Conservation (phyloP, 2,888 invertebrate genomes). For the Sinohyriopsis cumingii region DNA sequence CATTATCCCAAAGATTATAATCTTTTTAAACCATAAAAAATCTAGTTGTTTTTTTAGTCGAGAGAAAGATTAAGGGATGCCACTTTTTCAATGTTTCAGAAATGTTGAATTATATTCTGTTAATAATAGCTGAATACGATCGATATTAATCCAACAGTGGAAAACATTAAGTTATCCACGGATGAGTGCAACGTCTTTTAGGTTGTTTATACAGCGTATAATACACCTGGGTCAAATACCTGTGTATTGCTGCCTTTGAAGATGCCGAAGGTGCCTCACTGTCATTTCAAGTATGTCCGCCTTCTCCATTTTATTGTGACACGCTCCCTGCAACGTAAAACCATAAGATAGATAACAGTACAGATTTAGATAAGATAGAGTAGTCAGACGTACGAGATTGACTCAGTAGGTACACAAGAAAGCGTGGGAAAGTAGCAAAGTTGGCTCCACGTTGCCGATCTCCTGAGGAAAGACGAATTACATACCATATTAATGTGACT, state of each 20-base stretch:
- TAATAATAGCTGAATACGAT: conserved; percentile 9
- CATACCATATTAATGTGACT: no score
- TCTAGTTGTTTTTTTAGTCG: no score
- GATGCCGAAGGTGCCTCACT: conserved; percentile 90
- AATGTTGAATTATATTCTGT: no score
- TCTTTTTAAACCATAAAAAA: no score
- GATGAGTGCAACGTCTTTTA: background rate
- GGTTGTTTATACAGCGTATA: background rate
- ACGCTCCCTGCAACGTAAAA: conserved; percentile 83
- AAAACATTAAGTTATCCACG: background rate
- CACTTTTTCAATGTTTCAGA: no score
- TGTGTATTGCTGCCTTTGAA: conserved; percentile 84
- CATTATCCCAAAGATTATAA: no score
- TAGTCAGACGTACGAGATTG: background rate
- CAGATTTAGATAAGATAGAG: background rate
- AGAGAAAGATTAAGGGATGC: no score
- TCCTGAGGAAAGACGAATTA: no score
- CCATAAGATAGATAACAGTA: background rate
- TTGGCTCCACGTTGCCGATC: no score
- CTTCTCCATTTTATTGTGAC: conserved; percentile 95
- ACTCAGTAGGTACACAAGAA: background rate
- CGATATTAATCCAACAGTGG: conserved; percentile 1
- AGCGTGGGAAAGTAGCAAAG: conserved; percentile 6
- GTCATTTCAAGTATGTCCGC: conserved; percentile 98
- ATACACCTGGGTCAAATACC: conserved; percentile 22